These are phyloP conservation scores for Hymenochirus boettgeri DNA, from an alignment of 2,113 vertebrate genomes.

Conservation along the genomic window DNA sequence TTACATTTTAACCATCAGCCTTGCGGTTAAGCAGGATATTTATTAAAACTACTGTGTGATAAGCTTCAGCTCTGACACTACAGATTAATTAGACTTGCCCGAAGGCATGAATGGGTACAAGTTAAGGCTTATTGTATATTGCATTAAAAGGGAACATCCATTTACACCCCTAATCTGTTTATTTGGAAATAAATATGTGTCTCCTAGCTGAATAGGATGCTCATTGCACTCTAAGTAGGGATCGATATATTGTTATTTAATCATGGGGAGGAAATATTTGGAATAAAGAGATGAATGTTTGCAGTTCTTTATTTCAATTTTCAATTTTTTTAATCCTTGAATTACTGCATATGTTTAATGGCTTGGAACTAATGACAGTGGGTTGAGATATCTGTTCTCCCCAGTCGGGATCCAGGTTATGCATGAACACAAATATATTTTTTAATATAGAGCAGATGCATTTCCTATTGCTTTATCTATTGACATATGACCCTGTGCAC, in stretches of 20 bases:
- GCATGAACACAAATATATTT: no score
- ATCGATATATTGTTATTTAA: neutral
- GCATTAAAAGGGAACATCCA: neutral
- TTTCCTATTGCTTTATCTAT: no score
- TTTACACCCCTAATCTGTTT: slow-evolving; percentile 6
- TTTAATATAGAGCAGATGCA: no score
- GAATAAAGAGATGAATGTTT: no score
- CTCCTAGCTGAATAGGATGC: neutral
- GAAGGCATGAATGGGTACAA: neutral
- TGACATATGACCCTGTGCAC: no score
- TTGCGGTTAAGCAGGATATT: neutral
- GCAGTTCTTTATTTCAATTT: no score
- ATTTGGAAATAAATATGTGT: neutral
- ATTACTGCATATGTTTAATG: no score
- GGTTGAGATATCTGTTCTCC: no score
- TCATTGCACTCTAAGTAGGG: neutral
- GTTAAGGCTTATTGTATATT: neutral
- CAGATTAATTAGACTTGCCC: neutral
- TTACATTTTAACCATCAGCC: neutral
- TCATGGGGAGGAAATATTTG: neutral
- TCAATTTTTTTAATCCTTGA: no score
- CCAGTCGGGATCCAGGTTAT: no score
- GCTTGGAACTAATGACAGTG: no score
- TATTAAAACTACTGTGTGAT: neutral
- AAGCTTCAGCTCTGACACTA: neutral